Conservation (phyloP, 2,113 vertebrate species). For the Hypocryptadius cinnamomeus region DNA sequence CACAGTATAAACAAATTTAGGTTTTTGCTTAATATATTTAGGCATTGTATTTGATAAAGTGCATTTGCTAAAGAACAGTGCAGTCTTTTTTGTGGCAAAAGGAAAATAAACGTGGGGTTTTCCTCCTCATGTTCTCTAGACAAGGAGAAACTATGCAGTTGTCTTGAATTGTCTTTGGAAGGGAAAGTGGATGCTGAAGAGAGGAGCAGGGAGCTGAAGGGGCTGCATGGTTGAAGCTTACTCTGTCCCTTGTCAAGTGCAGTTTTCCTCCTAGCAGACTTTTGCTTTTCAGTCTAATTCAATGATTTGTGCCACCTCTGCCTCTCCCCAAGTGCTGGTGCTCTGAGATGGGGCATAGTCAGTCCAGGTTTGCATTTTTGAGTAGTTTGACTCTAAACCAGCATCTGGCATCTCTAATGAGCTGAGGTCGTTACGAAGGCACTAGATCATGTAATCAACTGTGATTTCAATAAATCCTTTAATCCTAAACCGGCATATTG, state of each 20-base stretch:
- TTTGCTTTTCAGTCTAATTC: background rate
- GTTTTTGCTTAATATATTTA: background rate
- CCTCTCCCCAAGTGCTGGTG: background rate
- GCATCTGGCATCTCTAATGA: background rate
- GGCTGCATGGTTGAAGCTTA: background rate
- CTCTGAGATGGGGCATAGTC: background rate
- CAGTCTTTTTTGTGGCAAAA: background rate
- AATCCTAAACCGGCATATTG: background rate
- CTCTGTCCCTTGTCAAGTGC: background rate
- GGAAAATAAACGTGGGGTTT: rapidly evolving
- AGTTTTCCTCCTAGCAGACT: background rate
- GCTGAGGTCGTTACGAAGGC: background rate
- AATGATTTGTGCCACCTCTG: background rate
- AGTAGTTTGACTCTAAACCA: background rate
- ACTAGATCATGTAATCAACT: background rate
- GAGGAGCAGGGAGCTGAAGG: background rate
- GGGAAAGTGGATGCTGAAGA: background rate
- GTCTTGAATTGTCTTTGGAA: background rate
- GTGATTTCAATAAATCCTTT: background rate
- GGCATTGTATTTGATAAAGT: background rate
- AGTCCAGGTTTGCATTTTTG: background rate
- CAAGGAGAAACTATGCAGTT: background rate
- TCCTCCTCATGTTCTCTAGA: rapidly evolving
- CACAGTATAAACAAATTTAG: background rate
- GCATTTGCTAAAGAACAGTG: background rate